Base-by-base conservation (phyloP, 2,797 vertebrate genomes). In the Manis javanica region DNA sequence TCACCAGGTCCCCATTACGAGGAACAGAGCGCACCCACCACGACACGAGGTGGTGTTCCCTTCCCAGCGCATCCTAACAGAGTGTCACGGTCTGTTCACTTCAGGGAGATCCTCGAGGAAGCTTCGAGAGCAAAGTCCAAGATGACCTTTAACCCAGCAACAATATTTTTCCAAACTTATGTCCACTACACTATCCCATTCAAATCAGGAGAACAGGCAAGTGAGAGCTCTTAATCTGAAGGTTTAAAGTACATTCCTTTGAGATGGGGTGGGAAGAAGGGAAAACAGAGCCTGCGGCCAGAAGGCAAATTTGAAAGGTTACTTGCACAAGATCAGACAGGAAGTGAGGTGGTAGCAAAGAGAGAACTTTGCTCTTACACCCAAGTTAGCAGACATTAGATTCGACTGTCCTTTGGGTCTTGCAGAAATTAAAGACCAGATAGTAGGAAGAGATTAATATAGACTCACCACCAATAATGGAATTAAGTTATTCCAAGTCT, bases 351-450 rank as follows among this genome's bases (percentile, higher is more conserved):
- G 39, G 49, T 3, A 77, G 66, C 19, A 66, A 66, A 93, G 57
- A 86, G 37, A 87, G 77, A 87, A 84, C 31, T 61, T 15, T 53
- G 53, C 15, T 78, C 12, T 61, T 26, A 26, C 14, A 83, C 31
- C 53, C 64, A 34, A 42, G 34, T n/a, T 34, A 68, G 57, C 21
- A 7, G 18, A 68, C 10, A 13, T 53, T 66, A 51, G 37, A 88
- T 49, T 53, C 37, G 69, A 42, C 8, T 42, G 26, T 71, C n/a
- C n/a, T 81, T 89, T 59, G 72, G 18, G 61, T 69, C 57, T 92
- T 85, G 11, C 53, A 81, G 34, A 92, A 81, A 75, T 75, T 89
- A 81, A 89, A 94, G 34, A 79, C 34, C 59, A 66, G 34, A 61
- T 23, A 85, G 16, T 24, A 81, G 69, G 34, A 81, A 55, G n/a